Percentiles rank a stretch among this genome's conserved stretches.
Evolutionary conservation across 2,113 vertebrate species (phyloP).

Genomic region (Isichthys henryi): DNA sequence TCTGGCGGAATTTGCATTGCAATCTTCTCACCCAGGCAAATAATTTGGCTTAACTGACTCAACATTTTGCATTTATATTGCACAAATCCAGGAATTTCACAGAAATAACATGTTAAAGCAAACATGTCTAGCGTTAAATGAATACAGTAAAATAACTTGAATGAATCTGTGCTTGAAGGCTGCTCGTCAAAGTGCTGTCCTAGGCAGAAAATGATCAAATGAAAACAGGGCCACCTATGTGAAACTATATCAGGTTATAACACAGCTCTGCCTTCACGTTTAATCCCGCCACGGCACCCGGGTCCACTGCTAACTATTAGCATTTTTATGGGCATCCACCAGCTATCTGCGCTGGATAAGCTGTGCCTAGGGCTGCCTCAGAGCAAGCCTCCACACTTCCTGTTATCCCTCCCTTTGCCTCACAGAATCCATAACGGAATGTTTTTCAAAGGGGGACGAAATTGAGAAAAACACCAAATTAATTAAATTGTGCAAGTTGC

Average conservation of each 20-base stretch:
- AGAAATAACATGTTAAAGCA: slow-evolving; percentile 8
- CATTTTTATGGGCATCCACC: slow-evolving; percentile 47
- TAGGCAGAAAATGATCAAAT: slow-evolving; percentile 6
- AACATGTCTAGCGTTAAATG: neutral
- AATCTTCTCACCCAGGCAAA: neutral
- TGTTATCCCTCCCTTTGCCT: neutral
- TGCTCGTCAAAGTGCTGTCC: neutral
- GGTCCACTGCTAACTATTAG: slow-evolving; percentile 35
- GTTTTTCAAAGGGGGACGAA: neutral
- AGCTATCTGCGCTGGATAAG: slow-evolving; percentile 37
- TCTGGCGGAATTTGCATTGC: neutral
- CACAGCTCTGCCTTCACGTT: slow-evolving; percentile 47
- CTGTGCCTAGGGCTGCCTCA: slow-evolving; percentile 45
- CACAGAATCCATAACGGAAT: neutral
- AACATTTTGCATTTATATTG: slow-evolving; percentile 7
- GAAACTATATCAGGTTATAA: neutral
- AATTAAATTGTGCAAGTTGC: neutral
- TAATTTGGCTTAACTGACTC: slow-evolving; percentile 10
- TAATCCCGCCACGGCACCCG: slow-evolving; percentile 57
- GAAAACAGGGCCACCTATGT: neutral
- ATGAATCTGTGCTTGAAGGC: neutral
- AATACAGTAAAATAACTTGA: slow-evolving; percentile 7
- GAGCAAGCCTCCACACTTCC: neutral
- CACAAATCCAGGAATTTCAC: neutral
- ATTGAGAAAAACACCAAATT: neutral